Base-by-base conservation (phyloP, 2,797 vertebrate genomes). In the Stomatorhinus walkeri region DNA sequence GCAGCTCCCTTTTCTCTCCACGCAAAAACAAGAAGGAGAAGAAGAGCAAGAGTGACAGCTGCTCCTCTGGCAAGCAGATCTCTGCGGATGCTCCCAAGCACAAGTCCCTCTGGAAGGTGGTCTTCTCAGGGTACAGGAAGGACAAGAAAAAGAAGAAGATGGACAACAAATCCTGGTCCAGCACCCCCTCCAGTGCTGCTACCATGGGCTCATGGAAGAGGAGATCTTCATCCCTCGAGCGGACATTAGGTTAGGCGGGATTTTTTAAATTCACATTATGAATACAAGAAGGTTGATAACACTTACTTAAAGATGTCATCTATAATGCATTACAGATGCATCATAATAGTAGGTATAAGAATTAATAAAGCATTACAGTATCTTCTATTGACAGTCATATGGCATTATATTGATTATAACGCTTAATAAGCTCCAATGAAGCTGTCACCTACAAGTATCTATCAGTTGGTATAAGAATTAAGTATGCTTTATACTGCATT, bases 81-180 rank as follows among this genome's bases (percentile, higher is more conserved):
- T 89, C 92, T 84, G 93, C 95, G 76, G 93, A 95, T 9, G 87
- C 93, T 9, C 88, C 94, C 88, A 97, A 97, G 90, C 96, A 96
- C 88, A 96, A 92, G 92, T 96, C 95, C 0, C 90, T 98, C 68
- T 98, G 96, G 97, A 98, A 96, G 89, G 94, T 96, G 0, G 95
- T 98, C 87, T 97, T 98, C 92, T 95, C 96, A 0, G 96, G 96
- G 4, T 96, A 97, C 91, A 96, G 94, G 90, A 97, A 96, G 91
- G 96, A 97, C 90, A 96, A 96, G 91, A 97, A 96, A 93, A 97
- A 95, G 91, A 93, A 92, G 56, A 96, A 95, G 61, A 28, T 64
- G 22, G 91, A 94, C 0, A 93, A 94, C 46, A 96, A 93, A 91
- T 94, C 95, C 19, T 93, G 94, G 72, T 94, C 94, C 8, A 96